These are phyloP conservation scores for Aelia acuminata DNA, from an alignment of 2,888 invertebrate species.

Conservation along the genomic window DNA sequence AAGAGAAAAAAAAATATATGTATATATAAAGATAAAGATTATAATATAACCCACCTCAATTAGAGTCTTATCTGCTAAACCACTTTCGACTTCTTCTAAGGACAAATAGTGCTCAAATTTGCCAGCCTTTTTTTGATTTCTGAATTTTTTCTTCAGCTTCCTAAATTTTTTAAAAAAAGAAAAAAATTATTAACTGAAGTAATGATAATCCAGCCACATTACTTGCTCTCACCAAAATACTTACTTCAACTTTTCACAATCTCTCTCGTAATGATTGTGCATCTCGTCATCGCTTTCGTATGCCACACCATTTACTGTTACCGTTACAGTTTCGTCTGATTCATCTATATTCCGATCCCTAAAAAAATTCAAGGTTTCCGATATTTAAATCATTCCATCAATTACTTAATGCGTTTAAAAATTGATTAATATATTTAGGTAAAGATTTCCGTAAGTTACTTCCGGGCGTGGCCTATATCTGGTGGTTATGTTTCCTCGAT, in stretches of 20 bases:
- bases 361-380: background rate
- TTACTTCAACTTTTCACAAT: background rate
- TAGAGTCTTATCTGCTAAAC: constrained; percentile 72
- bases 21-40: too few species aligned
- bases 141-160: constrained; percentile 10
- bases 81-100: constrained; percentile 72
- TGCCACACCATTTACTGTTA: background rate
- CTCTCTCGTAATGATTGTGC: background rate
- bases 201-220: background rate
- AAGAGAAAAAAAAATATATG: too few species aligned
- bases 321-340: background rate
- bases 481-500: too few species aligned
- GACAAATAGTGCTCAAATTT: constrained; percentile 72
- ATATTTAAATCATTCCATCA: too few species aligned
- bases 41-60: constrained; percentile 57
- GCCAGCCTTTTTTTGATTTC: constrained; percentile 25
- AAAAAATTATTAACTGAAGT: too few species aligned
- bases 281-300: background rate
- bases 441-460: too few species aligned
- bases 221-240: background rate
- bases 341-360: background rate
- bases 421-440: too few species aligned
- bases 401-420: too few species aligned
- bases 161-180: background rate
- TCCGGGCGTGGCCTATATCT: too few species aligned